Evolutionary conservation across 2,113 vertebrate genomes (phyloP), one percentile per base, ranked within the genome.

Genomic region (Chloebia gouldiae): DNA sequence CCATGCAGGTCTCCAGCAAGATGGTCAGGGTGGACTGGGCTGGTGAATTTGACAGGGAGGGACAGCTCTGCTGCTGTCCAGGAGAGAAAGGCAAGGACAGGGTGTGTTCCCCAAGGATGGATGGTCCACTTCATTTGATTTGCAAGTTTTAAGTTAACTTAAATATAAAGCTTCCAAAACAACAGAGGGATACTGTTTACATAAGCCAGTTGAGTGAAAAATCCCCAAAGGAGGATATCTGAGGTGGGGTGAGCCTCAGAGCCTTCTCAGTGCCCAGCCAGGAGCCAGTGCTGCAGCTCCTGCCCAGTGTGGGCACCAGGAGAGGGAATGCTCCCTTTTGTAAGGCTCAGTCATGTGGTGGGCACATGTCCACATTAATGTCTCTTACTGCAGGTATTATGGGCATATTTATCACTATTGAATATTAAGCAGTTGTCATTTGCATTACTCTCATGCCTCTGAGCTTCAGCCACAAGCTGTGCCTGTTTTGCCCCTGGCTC

Each of bases 371-470:
- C 1, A 0, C 6, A 0, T 61, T 20, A 22, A 18, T 50, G 25
- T 51, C 35, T 81, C 44, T 45, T 17, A 7, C 42, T 63, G 6
- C 0, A 6, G 42, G 64, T 70, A 30, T 47, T n/a, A 35, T 15
- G 47, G 92, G 56, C 25, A 0, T 39, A 57, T 91, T 91, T 59
- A 83, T 89, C 81, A 17, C 35, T 66, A 12, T 50, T 83, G 88
- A 77, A 73, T 88, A 66, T 78, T 73, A 42, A 86, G 14, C 69
- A 83, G 59, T 92, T 80, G 60, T 45, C 47, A 39, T 47, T 86
- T 69, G 42, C 18, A 4, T 42, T 66, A 2, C n/a, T 60, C 9
- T 42, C 5, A 0, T 78, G 42, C 18, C 51, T 93, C 42, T 42
- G 14, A 59, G 37, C 31, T 61, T 21, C 37, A 57, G 78, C 15